Conservation (phyloP, 2,113 vertebrate species). For the Sceloporus undulatus region DNA sequence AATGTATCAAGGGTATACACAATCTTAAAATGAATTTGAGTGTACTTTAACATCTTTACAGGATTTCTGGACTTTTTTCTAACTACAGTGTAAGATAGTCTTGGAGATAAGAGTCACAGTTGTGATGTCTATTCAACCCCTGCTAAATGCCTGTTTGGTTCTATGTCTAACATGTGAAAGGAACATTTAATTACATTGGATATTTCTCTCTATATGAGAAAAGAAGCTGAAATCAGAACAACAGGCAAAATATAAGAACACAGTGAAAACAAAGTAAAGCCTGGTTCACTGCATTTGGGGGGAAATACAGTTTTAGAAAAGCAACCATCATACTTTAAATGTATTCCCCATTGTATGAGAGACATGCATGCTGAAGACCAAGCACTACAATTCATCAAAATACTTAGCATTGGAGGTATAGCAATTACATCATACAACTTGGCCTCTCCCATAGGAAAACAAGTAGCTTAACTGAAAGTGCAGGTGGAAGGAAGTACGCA, state of each 20-base stretch:
- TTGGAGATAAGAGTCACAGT: neutral
- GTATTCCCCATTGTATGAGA: neutral
- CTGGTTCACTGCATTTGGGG: too few species aligned
- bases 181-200: neutral
- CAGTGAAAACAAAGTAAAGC: neutral
- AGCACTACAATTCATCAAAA: neutral
- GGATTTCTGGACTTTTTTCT: neutral
- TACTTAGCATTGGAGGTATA: neutral
- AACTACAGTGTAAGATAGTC: neutral
- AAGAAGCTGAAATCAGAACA: neutral
- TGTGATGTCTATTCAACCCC: neutral
- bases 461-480: slow-evolving; percentile 13
- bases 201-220: neutral
- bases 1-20: neutral
- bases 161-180: neutral
- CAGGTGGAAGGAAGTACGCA: slow-evolving; percentile 15
- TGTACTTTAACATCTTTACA: neutral
- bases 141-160: neutral
- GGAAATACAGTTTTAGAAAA: neutral
- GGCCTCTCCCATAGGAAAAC: neutral
- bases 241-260: neutral
- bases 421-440: slow-evolving; percentile 20
- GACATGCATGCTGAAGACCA: neutral
- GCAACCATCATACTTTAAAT: neutral
- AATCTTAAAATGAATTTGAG: neutral